Base-by-base conservation (phyloP, 2,888 invertebrate species). In the Sesia apiformis region DNA sequence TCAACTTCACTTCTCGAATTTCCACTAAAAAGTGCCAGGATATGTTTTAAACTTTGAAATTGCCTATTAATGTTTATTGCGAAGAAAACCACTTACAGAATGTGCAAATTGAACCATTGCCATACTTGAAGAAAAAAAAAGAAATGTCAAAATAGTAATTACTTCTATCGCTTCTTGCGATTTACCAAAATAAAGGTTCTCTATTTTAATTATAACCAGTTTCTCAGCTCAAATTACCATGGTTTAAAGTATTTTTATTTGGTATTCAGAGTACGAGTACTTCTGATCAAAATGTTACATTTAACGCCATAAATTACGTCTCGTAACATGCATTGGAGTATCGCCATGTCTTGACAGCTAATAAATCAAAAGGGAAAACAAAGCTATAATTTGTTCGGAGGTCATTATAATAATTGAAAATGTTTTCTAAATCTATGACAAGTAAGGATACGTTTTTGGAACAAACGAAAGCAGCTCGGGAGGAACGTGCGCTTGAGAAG, bases 381-480 rank as follows among this genome's bases (percentile, higher is more conserved):
- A 80, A 82, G 77, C 70, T 60, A 66, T 67, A 62, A 58, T 63
- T 57, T 63, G 60, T 66, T 38, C 38, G 5, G 39, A 63, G 69
- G 66, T 60, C 63, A 58, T 60, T 23, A 63, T 52, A 63, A 53
- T 56, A 53, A 58, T 62, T 57, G 51, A 76, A 75, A 61, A 89
- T 89, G 89, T 89, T 81, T 74, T 72, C 86, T 6, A 84, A 83
- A 64, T 74, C 79, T n/a, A 62, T 72, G 54, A 84, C 93, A 65
- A 91, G 92, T 66, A 96, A 95, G 80, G 93, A 93, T 66, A 91
- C 91, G 64, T 97, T 98, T 81, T 90, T 98, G 70, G 96, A 97
- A 79, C 96, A 96, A 76, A 96, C 96, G 4, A 97, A 97, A 82
- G 95, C 94, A 40, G 97, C 97, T 7, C 91, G 98, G 58, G 96